phyloP scores from a whole-genome alignment of 2,888 invertebrate genomes.

The Girardia tigrina region DNA sequence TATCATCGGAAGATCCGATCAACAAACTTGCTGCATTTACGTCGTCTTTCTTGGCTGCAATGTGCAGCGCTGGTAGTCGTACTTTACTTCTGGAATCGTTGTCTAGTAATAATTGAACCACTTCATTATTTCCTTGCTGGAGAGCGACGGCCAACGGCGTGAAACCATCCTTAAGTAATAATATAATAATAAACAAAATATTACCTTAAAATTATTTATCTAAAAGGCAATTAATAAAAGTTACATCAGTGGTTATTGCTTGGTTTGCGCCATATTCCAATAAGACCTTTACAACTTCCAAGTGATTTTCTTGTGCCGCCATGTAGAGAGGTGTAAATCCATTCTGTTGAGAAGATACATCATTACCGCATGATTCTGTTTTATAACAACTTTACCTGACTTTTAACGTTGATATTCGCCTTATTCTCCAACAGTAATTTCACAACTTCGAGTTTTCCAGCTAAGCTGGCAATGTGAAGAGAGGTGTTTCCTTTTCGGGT shows the following conservation, averaged over 20 bases:
- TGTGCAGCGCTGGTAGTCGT: slow-evolving; percentile 66
- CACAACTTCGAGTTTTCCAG: slow-evolving; percentile 34
- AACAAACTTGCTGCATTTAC: slow-evolving; percentile 65
- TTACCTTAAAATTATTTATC: background rate
- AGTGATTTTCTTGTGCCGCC: background rate
- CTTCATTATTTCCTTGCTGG: slow-evolving; percentile 92
- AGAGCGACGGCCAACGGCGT: slow-evolving; percentile 96
- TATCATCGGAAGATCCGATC: slow-evolving; percentile 86
- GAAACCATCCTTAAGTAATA: slow-evolving; percentile 65
- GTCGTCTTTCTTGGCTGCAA: slow-evolving; percentile 82
- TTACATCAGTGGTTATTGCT: slow-evolving; percentile 10
- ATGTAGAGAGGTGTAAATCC: slow-evolving; percentile 65
- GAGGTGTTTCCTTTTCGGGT: slow-evolving; percentile 56
- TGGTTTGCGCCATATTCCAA: slow-evolving; percentile 48
- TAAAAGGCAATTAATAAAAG: too few relatives aligned
- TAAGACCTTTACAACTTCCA: background rate
- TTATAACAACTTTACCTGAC: slow-evolving; percentile 58
- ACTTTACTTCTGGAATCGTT: slow-evolving; percentile 58
- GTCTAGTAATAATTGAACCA: slow-evolving; percentile 88
- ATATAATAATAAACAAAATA: background rate
- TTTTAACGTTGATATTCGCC: slow-evolving; percentile 34
- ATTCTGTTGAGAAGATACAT: too few relatives aligned
- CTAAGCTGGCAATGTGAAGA: slow-evolving; percentile 36
- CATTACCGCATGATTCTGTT: too few relatives aligned
- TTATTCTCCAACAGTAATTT: slow-evolving; percentile 24